Evolutionary conservation across 2,888 invertebrate species (phyloP).

Genomic region (Allacma fusca): DNA sequence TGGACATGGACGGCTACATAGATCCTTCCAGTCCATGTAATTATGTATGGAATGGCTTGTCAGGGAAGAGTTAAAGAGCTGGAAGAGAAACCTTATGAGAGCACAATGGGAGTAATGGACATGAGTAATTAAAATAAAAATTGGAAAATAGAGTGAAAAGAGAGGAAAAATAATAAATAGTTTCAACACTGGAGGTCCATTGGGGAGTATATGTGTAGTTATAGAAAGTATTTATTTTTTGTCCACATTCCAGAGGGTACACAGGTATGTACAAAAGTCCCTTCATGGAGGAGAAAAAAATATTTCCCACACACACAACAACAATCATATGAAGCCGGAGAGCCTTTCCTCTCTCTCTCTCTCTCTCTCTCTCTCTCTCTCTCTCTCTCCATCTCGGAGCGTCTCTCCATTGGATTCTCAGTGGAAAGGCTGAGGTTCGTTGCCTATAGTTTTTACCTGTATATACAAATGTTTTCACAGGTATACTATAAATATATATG

Average conservation of each 20-base stretch:
- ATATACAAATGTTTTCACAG: not conserved
- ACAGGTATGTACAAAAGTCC: slow-evolving; percentile 33
- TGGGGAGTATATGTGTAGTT: slow-evolving; percentile 14
- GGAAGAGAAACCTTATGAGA: not conserved
- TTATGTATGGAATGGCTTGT: not conserved
- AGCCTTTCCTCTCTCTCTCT: slow-evolving; percentile 9
- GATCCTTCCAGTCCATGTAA: too few relatives aligned
- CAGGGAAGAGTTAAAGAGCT: slow-evolving; percentile 1
- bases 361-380: slow-evolving; percentile 4
- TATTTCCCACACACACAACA: slow-evolving; percentile 25
- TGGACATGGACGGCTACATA: too few relatives aligned
- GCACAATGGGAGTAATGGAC: not conserved
- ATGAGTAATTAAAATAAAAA: slow-evolving; percentile 11
- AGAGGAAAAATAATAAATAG: slow-evolving; percentile 31
- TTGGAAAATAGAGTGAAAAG: slow-evolving; percentile 19
- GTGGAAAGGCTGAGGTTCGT: not conserved
- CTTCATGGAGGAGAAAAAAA: slow-evolving; percentile 26
- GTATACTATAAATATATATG: too few relatives aligned
- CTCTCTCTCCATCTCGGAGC: not conserved
- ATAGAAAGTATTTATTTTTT: slow-evolving; percentile 42
- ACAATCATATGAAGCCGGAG: not conserved
- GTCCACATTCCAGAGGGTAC: slow-evolving; percentile 36
- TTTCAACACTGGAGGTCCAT: slow-evolving; percentile 40
- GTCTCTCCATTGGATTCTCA: not conserved
- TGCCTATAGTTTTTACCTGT: not conserved